phyloP scores from a whole-genome alignment of 2,888 invertebrate genomes.

The Meta bourneti region DNA sequence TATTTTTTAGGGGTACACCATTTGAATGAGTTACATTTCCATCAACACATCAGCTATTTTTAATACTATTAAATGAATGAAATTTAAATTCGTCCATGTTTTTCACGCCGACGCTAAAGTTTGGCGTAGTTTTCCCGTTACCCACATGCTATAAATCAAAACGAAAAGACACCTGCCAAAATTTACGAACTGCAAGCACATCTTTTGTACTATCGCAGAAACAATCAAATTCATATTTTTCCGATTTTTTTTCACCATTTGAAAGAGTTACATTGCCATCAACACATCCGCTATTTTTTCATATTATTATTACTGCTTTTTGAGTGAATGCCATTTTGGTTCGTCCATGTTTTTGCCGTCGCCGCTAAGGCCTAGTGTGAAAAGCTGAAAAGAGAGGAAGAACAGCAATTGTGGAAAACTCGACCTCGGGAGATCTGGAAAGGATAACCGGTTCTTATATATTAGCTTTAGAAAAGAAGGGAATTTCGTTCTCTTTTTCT shows the following conservation, averaged over 20 bases:
- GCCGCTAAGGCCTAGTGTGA: neutral
- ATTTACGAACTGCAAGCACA: no score
- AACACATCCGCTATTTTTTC: constrained; percentile 40
- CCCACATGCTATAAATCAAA: no score
- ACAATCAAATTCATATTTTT: constrained; percentile 26
- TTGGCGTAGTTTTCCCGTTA: no score
- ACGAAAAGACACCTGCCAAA: no score
- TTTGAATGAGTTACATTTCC: no score
- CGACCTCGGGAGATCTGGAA: constrained; percentile 25
- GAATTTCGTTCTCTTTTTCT: neutral
- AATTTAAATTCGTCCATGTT: no score
- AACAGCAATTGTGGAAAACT: constrained; percentile 47
- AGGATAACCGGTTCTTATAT: constrained; percentile 47
- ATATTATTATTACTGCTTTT: neutral
- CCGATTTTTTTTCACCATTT: constrained; percentile 12
- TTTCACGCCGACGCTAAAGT: no score
- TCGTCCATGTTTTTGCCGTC: constrained; percentile 20
- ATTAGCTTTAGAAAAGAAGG: constrained; percentile 48
- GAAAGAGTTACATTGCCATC: constrained; percentile 38
- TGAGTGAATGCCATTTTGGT: constrained; percentile 4
- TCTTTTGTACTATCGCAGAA: neutral
- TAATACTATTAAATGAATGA: no score
- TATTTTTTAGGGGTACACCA: no score
- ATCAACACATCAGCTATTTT: no score
- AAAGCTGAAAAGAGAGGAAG: constrained; percentile 23